Conservation (phyloP, 1,140 invertebrate genomes). For the Tetraneura akinire region DNA sequence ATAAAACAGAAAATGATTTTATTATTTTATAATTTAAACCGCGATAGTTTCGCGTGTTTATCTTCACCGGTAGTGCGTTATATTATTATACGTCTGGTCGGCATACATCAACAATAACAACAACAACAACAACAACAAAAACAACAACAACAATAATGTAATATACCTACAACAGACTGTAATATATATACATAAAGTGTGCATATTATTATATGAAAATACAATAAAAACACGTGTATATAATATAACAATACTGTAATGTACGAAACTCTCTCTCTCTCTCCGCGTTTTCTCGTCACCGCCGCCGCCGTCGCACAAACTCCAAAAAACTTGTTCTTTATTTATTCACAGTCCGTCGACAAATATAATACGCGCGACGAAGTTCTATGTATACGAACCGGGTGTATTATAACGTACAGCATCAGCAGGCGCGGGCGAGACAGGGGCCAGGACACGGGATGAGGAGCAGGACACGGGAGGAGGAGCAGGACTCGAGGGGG, state of each 20-base stretch:
- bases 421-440: too few species aligned
- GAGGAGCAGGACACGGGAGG: neutral
- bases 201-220: conserved; percentile 27
- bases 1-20: too few species aligned
- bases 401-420: too few species aligned
- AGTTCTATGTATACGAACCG: conserved; percentile 13
- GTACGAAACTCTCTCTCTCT: too few species aligned
- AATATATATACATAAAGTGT: too few species aligned
- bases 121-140: too few species aligned
- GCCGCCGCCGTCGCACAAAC: conserved; percentile 8
- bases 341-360: conserved; percentile 44
- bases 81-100: neutral
- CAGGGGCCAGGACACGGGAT: too few species aligned
- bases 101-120: too few species aligned
- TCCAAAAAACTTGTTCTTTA: conserved; percentile 41
- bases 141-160: too few species aligned
- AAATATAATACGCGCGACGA: conserved; percentile 35
- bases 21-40: conserved; percentile 25
- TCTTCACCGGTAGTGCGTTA: conserved; percentile 13
- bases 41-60: neutral
- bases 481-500: neutral
- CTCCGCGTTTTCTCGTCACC: neutral
- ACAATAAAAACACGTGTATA: conserved; percentile 42
- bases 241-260: neutral
- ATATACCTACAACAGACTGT: too few species aligned